A percentile compares a stretch with the other conserved stretches of the same genome.
Conservation (phyloP, 2,113 vertebrate species). For the Podocnemis expansa region DNA sequence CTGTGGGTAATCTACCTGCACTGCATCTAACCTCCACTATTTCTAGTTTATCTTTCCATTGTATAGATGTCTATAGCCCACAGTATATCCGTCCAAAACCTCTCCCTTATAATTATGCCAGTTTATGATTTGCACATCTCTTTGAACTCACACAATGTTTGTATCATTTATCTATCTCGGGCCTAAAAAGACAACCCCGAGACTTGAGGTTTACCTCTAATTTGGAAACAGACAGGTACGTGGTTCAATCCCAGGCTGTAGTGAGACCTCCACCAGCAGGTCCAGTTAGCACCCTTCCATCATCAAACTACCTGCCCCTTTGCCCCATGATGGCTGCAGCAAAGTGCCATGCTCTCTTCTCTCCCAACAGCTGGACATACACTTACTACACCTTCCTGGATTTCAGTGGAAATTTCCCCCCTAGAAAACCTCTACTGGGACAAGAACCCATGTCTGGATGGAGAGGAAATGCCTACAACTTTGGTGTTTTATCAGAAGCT, state of each 20-base stretch:
- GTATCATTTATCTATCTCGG: conserved; percentile 60
- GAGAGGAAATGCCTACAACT: conserved; percentile 12
- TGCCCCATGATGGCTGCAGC: neutral
- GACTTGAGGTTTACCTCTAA: neutral
- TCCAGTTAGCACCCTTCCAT: conserved; percentile 5
- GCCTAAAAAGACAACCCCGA: conserved; percentile 7
- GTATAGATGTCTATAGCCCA: conserved; percentile 74
- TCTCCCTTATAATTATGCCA: conserved; percentile 79
- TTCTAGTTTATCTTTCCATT: conserved; percentile 75
- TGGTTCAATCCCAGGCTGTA: neutral
- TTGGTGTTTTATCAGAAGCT: conserved; percentile 38
- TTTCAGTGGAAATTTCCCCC: neutral
- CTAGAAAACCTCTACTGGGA: neutral
- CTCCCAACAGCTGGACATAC: neutral
- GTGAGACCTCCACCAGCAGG: neutral
- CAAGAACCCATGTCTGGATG: neutral
- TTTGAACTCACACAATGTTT: conserved; percentile 31
- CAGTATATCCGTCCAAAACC: conserved; percentile 74
- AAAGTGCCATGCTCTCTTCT: neutral
- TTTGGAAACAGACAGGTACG: neutral
- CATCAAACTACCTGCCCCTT: neutral
- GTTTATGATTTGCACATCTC: conserved; percentile 70
- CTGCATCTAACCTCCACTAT: conserved; percentile 73
- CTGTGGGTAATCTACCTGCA: conserved; percentile 69
- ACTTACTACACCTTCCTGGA: neutral